These are phyloP conservation scores for Nyleta sp. DNA, from an alignment of 2,888 invertebrate species.

Conservation along the genomic window DNA sequence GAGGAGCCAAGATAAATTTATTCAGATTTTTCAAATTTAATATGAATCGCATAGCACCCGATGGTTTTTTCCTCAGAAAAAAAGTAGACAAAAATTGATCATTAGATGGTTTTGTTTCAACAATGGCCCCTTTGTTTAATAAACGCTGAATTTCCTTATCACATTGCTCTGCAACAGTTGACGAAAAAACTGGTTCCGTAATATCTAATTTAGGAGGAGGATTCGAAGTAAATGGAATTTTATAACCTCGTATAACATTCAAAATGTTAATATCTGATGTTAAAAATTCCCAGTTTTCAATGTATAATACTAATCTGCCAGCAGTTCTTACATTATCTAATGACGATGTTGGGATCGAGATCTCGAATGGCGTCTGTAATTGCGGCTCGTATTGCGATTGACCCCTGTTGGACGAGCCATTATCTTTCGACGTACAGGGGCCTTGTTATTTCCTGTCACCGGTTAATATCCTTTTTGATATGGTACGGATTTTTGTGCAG, in stretches of 20 bases:
- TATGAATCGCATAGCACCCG: conserved; percentile 20
- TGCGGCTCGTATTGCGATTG: conserved; percentile 5
- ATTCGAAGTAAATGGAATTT: not conserved
- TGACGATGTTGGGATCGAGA: conserved; percentile 1
- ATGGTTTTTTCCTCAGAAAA: conserved; percentile 31
- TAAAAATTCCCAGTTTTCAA: not conserved
- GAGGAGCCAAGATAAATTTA: conserved; percentile 11
- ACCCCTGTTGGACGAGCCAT: not conserved
- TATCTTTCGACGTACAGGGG: not conserved
- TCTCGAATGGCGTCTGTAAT: conserved; percentile 5
- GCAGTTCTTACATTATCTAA: conserved; percentile 3
- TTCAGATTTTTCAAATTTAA: conserved; percentile 13
- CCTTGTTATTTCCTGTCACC: not conserved
- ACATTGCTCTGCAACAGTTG: not conserved
- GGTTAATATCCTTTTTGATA: not conserved
- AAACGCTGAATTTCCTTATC: conserved; percentile 7
- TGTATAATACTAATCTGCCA: not conserved
- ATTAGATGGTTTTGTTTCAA: not conserved
- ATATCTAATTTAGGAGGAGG: not conserved
- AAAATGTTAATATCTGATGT: not conserved
- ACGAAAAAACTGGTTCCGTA: not conserved
- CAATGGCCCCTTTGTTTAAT: conserved; percentile 21
- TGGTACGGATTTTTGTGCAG: not conserved
- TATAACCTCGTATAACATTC: not conserved
- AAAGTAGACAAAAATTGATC: conserved; percentile 32